Base-by-base conservation (phyloP, 2,797 vertebrate genomes). In the Xenopus petersii region DNA sequence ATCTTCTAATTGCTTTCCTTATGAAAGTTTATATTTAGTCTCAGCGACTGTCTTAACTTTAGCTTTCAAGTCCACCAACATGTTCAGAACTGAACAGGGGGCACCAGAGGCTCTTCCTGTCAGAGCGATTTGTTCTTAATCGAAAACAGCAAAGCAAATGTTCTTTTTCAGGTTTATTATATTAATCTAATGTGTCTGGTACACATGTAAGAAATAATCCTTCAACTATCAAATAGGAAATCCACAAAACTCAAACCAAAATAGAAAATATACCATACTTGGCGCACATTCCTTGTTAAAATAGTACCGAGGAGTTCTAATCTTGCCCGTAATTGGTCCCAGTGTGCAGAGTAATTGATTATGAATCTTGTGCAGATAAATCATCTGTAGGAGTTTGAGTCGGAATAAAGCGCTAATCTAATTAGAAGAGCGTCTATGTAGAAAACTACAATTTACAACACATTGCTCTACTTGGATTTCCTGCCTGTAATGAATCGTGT, bases 381-480 rank as follows among this genome's bases (percentile, higher is more conserved):
- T 46, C 70, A 16, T 79, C 83, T 76, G 68, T 66, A 61, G 30
- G 51, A 73, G 12, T 81, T 81, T 58, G 2, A 79, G 67, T 65
- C 73, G 17, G 88, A 84, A 74, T 79, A 66, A 80, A 82, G 75
- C 67, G 47, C 49, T 81, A 75, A 72, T 82, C 66, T 83, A 81
- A 84, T 82, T 69, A 67, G 73, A 65, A 73, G 78, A 12, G 70
- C 77, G 75, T 78, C n/a, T 62, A 56, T 15, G 46, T 70, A 82
- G 54, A 60, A 82, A 84, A 72, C 49, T 81, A 74, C 64, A 76
- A 49, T 62, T 82, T 84, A 79, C 47, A 77, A 76, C 75, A 66
- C 58, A 0, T 42, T 70, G 79, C 67, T 79, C 64, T 75, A 74
- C 12, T 63, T 80, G 42, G 47, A 61, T 65, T 63, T 81, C 64